Evolutionary conservation across 1,140 invertebrate genomes (phyloP), one percentile per base, ranked within the genome.

Genomic region (Aphis gossypii): DNA sequence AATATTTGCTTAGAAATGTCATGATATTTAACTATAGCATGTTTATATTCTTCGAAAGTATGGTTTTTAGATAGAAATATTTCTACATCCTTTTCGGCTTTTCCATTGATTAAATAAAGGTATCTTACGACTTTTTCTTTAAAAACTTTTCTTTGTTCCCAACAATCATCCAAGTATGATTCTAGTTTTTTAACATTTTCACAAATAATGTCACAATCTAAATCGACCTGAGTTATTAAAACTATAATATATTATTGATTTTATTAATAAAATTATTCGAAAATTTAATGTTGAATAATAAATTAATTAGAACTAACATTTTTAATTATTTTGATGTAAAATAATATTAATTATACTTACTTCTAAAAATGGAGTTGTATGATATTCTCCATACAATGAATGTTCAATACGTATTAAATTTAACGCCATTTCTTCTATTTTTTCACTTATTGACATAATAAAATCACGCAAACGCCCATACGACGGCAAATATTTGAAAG

Each of bases 91-190:
- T 96, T 95, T 51, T 96, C 96, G 93, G 96, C 97, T 94, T 97
- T 96, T 93, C 97, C 97, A 94, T 97, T 97, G 60, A 99, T 97
- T 1, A 99, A 95, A 95, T 96, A 97, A 76, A 97, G 96, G 94
- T 98, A 98, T 94, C 97, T 96, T 95, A 98, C 97, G 95, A 98
- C 98, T 95, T 97, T 97, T 95, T 97, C 96, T 54, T 97, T 95
- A 83, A 97, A 95, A 23, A 96, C 94, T 94, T 97, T 96, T 3
- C 97, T 96, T 3, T 96, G 97, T 94, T 97, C 97, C 94, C 96
- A 96, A 94, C 98, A 96, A 93, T 97, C 96, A 94, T 97, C 96
- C 7, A 98, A 95, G 93, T 97, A 95, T 38, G 96, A 95, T 25
- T 95, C 94, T n/a, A 98, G 96, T 88, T 95, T 95, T 51, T 96